Percentiles rank a stretch among this genome's conserved stretches.
Evolutionary conservation across 2,113 vertebrate species (phyloP).

Genomic region (Gasterosteus aculeatus): DNA sequence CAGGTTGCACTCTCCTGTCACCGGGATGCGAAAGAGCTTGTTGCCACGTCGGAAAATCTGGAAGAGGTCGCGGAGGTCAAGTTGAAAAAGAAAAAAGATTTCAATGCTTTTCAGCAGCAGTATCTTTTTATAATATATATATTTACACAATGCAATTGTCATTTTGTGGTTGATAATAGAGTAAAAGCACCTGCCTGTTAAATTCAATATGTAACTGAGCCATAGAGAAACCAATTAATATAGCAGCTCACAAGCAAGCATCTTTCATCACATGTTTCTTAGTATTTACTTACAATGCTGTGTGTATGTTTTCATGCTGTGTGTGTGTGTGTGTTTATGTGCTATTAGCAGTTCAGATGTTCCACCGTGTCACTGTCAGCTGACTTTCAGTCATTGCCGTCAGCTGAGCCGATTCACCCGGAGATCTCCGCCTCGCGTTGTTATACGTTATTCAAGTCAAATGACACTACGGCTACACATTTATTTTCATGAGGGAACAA

Average conservation of each 20-base stretch:
- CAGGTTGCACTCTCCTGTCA: constrained; percentile 62
- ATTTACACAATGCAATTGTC: not conserved
- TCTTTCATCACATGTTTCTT: constrained; percentile 34
- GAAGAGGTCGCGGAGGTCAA: constrained; percentile 49
- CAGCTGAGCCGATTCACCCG: constrained; percentile 35
- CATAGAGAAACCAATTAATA: not conserved
- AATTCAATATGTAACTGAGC: constrained; percentile 4
- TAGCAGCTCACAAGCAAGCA: not conserved
- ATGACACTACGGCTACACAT: not conserved
- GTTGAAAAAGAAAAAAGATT: not conserved
- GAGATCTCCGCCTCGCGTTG: constrained; percentile 25
- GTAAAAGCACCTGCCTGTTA: not conserved
- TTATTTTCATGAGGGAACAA: not conserved
- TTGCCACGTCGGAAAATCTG: constrained; percentile 60
- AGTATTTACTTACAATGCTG: constrained; percentile 9
- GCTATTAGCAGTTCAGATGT: constrained; percentile 44
- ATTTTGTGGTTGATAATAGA: not conserved
- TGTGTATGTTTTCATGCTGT: constrained; percentile 27
- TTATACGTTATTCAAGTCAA: not conserved
- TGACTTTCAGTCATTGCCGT: constrained; percentile 57
- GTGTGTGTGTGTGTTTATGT: constrained; percentile 40
- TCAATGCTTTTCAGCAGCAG: not conserved
- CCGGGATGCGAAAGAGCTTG: constrained; percentile 10
- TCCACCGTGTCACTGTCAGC: constrained; percentile 66
- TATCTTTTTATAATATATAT: not conserved